Percentiles rank a stretch among this genome's conserved stretches.
Conservation (phyloP, 2,888 invertebrate genomes). For the Aplocera efformata region DNA sequence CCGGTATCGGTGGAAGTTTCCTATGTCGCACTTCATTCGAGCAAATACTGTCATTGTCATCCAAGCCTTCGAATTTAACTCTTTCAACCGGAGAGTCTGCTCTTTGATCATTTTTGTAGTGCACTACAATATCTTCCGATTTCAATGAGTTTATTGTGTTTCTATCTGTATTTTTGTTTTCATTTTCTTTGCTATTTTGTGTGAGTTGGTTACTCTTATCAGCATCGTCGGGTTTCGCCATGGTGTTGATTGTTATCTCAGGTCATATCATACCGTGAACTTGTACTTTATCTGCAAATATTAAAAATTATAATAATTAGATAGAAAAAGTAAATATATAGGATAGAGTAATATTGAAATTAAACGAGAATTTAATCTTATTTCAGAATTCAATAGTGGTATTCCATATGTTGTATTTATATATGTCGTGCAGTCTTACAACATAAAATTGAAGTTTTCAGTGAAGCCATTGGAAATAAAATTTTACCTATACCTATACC, state of each 20-base stretch:
- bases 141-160: constrained; percentile 64
- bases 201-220: constrained; percentile 9
- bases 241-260: constrained; percentile 17
- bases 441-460: too few relatives aligned
- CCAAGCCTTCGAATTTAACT: constrained; percentile 71
- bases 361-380: too few relatives aligned
- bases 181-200: constrained; percentile 20
- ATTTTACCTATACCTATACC: too few relatives aligned
- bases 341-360: too few relatives aligned
- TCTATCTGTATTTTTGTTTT: constrained; percentile 40
- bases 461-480: too few relatives aligned
- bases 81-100: constrained; percentile 56
- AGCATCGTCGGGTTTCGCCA: constrained; percentile 29
- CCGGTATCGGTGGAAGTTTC: constrained; percentile 83
- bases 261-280: constrained; percentile 28
- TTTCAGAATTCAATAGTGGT: too few relatives aligned
- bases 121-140: constrained; percentile 48
- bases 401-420: too few relatives aligned
- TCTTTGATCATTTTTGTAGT: constrained; percentile 37
- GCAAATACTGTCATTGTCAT: constrained; percentile 66
- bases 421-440: too few relatives aligned
- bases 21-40: constrained; percentile 53
- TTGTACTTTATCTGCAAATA: constrained; percentile 13
- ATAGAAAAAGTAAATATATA: too few relatives aligned
- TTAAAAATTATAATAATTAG: too few relatives aligned